Conservation (phyloP, 2,797 vertebrate genomes). For the Sebastes wilsoni region DNA sequence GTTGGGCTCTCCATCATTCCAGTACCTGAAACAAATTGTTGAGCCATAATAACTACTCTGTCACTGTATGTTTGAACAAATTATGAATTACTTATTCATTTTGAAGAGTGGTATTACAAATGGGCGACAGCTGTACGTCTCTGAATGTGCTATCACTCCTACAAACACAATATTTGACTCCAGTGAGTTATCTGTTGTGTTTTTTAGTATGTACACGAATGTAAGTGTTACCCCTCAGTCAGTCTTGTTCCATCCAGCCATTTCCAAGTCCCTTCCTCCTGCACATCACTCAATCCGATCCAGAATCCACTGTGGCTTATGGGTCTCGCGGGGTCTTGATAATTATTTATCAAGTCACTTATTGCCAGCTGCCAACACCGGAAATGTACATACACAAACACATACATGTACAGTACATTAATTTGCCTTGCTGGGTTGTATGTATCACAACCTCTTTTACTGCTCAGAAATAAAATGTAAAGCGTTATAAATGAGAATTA, state of each 20-base stretch:
- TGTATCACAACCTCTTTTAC: background rate
- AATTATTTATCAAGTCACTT: constrained; percentile 26
- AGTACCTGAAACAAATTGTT: constrained; percentile 67
- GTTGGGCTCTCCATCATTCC: constrained; percentile 71
- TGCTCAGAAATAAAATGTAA: background rate
- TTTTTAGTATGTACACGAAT: background rate
- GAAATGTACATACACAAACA: constrained; percentile 8
- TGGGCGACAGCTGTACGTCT: background rate
- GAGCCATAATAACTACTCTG: background rate
- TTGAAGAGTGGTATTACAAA: background rate
- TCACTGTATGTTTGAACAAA: background rate
- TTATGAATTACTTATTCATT: background rate
- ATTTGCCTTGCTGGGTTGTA: background rate
- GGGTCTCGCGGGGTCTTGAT: background rate
- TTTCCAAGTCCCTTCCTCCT: constrained; percentile 73
- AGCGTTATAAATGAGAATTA: background rate
- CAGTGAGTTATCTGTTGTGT: background rate
- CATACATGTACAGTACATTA: background rate
- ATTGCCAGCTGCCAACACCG: constrained; percentile 47
- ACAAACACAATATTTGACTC: background rate
- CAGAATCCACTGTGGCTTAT: constrained; percentile 30
- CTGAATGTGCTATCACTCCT: background rate
- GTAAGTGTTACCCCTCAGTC: constrained; percentile 60
- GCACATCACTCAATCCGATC: constrained; percentile 74
- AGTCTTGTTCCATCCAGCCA: constrained; percentile 72